Evolutionary conservation across 2,797 vertebrate species (phyloP).

Genomic region (Oryzias sinensis): DNA sequence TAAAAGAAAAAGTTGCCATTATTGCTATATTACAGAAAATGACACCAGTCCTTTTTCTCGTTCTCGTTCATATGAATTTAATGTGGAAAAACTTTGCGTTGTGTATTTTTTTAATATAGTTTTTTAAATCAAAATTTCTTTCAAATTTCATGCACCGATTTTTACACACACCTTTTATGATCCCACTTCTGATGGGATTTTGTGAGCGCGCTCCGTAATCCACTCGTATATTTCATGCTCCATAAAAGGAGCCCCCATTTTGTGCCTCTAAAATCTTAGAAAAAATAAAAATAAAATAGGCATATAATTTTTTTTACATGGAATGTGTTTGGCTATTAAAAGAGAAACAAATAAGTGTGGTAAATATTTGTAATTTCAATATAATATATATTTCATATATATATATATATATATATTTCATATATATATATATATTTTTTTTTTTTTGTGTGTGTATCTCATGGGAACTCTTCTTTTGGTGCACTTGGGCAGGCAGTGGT

Average conservation of each 20-base stretch:
- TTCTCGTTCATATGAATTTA: constrained; percentile 54
- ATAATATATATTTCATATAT: not conserved
- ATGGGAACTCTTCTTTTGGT: constrained; percentile 72
- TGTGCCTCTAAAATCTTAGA: constrained; percentile 53
- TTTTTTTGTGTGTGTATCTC: not conserved
- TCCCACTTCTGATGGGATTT: constrained; percentile 63
- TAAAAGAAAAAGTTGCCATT: constrained; percentile 56
- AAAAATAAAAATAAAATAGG: constrained; percentile 39
- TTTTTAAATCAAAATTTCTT: constrained; percentile 63
- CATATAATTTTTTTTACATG: constrained; percentile 68
- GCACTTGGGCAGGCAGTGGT: constrained; percentile 61
- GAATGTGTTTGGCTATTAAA: constrained; percentile 54
- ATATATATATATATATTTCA: not conserved
- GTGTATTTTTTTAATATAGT: constrained; percentile 32
- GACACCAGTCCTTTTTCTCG: constrained; percentile 58
- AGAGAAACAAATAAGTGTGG: not conserved
- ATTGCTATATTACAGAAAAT: constrained; percentile 69
- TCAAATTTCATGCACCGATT: constrained; percentile 52
- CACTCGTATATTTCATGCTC: constrained; percentile 68
- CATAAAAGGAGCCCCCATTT: constrained; percentile 70
- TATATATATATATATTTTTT: too few relatives aligned
- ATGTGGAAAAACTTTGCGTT: constrained; percentile 22
- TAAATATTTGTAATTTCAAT: too few relatives aligned
- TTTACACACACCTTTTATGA: constrained; percentile 64
- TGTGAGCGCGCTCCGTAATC: constrained; percentile 49